Evolutionary conservation across 2,888 invertebrate species (phyloP), one percentile per base, ranked within the genome.

Genomic region (Disparrhopalites patrizii): DNA sequence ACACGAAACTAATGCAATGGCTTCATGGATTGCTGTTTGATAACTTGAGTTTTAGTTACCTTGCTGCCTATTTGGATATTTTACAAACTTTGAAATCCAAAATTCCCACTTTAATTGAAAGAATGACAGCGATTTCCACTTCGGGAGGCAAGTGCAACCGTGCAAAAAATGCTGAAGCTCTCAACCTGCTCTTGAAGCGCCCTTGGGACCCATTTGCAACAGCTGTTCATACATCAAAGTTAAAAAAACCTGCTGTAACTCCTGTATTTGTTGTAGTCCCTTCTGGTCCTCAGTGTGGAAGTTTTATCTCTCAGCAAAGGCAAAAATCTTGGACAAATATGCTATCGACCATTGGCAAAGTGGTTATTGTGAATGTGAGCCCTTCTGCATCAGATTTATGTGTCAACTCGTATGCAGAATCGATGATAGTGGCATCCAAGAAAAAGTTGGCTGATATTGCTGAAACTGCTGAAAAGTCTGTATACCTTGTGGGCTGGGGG

Each of bases 401-500:
- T 28, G 74, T 79, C 1, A 76, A 77, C 5, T 77, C 77, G 66
- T 80, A 79, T 73, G 72, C 80, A n/a, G 80, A 81, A 58, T 72
- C 86, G 74, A 81, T 87, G 76, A 82, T 87, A 31, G 83, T 84
- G 20, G 81, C 87, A 8, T 86, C 88, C 0, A 82, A 87, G 69
- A 84, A 86, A 0, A 89, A 87, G 80, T 84, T 91, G 51, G 83
- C 85, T 72, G 89, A 91, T 78, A 78, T 88, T 3, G 83, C 86
- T 76, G 81, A 81, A 3, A 87, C 87, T 71, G 85, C 84, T 77
- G 85, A 84, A 50, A 83, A 87, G 68, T 87, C 87, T 43, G 85
- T 92, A 27, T 84, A 91, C 66, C 80, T 91, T n/a, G 80, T 90
- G 64, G 91, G 91, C 10, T 87, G 89, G 78, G 87, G 88, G 77